Evolutionary conservation across 2,888 invertebrate species (phyloP), one percentile per base, ranked within the genome.

Genomic region (Polyommatus iphigenia): DNA sequence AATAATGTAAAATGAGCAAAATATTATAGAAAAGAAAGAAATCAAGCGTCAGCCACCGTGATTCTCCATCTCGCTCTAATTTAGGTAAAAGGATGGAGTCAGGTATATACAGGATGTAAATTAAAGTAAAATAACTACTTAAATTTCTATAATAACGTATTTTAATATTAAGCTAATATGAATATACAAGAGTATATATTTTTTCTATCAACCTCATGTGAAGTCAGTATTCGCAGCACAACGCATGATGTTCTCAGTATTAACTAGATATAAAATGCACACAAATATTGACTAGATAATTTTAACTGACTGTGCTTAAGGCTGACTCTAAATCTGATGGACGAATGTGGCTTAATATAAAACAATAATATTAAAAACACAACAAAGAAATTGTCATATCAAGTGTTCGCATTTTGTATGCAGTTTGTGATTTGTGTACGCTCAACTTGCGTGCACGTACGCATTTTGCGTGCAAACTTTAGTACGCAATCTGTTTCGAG

Each of bases 241-340:
- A 80, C 62, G 78, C 79, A 79, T 81, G 78, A 79, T 80, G 78
- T 79, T 84, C 88, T 89, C 92, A 92, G 92, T 92, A 92, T 92
- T 92, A 92, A 82, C 78, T 83, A 84, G 83, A 78, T 77, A 46
- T 73, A 62, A 77, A 77, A 71, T 73, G 67, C 62, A 62, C 46
- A 67, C 46, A 67, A 67, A 67, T 62, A 62, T 72, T 78, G 71
- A 84, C 84, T 82, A 90, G 90, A 90, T 85, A 67, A 67, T 67
- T 67, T 71, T 72, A 54, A 75, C 46, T 75, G 75, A 75, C 75
- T 75, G 73, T 46, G 75, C 29, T 75, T 75, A 75, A 75, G 75
- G 75, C 75, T 75, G 75, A 75, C 54, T 54, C 54, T 50, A 75
- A 73, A 54, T 54, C 50, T 18, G 50, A 75, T 10, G 75, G 75